Conservation (phyloP, 2,113 vertebrate genomes). For the Brachyhypopomus gauderio region DNA sequence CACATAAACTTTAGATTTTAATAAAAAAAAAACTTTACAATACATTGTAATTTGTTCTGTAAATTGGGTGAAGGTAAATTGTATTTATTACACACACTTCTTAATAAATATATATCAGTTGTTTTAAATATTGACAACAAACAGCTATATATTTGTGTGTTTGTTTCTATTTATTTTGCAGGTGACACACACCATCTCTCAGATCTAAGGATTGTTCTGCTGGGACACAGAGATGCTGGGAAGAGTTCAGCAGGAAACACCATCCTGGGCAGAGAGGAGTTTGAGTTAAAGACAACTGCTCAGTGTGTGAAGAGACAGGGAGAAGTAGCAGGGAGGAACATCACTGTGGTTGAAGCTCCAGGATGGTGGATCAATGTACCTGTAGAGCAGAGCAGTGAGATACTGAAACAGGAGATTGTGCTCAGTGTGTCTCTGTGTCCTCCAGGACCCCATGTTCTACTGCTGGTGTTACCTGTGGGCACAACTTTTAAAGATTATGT, state of each 20-base stretch:
- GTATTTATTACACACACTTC: too few species aligned
- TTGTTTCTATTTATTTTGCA: too few species aligned
- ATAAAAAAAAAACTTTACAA: too few species aligned
- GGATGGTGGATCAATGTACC: neutral
- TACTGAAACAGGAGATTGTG: too few species aligned
- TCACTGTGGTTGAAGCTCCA: conserved; percentile 12
- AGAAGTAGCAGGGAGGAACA: neutral
- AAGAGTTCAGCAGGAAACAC: conserved; percentile 53
- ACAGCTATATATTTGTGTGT: too few species aligned
- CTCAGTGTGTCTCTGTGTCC: too few species aligned
- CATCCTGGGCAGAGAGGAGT: conserved; percentile 45
- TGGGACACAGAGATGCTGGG: conserved; percentile 13
- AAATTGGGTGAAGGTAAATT: too few species aligned
- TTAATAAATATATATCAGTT: too few species aligned
- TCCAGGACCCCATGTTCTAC: conserved; percentile 3
- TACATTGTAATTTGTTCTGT: too few species aligned
- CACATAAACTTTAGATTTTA: too few species aligned
- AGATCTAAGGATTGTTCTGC: conserved; percentile 9
- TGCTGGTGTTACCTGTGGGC: neutral
- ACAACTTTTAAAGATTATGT: neutral
- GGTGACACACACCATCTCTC: neutral
- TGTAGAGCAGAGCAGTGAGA: neutral
- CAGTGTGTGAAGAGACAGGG: conserved; percentile 10
- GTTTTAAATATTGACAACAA: too few species aligned
- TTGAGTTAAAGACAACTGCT: neutral